These are phyloP conservation scores for Echinometra lucunter DNA, from an alignment of 53 echinoderm and acorn worm species.

Conservation along the genomic window DNA sequence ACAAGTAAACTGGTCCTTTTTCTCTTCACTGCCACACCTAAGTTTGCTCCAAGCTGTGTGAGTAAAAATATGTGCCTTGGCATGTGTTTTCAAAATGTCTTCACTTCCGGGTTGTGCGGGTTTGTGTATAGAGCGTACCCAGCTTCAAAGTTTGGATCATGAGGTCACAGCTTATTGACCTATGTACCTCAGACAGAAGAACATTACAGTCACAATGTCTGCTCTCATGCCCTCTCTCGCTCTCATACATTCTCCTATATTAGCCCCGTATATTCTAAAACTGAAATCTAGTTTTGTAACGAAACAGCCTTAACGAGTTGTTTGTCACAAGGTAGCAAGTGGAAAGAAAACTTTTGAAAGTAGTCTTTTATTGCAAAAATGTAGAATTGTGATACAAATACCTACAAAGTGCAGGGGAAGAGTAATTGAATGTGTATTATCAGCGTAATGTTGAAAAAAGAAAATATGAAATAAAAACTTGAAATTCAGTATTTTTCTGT, in stretches of 20 bases:
- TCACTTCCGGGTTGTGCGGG: slow-evolving; percentile 59
- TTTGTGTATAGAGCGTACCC: background rate
- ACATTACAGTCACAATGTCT: slow-evolving; percentile 38
- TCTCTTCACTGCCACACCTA: background rate
- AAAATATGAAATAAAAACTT: background rate
- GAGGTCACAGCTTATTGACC: slow-evolving; percentile 57
- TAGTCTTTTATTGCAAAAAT: background rate
- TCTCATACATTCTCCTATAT: background rate
- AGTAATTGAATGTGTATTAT: background rate
- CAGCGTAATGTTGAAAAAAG: background rate
- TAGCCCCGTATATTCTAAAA: background rate
- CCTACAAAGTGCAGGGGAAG: background rate
- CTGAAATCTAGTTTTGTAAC: background rate
- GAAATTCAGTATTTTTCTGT: background rate
- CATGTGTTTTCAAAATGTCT: slow-evolving; percentile 54
- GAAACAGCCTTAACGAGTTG: slow-evolving; percentile 21
- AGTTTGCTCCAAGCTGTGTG: background rate
- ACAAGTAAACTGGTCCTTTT: background rate
- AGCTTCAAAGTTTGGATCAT: slow-evolving; percentile 1
- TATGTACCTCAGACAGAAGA: slow-evolving; percentile 51
- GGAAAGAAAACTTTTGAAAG: slow-evolving; percentile 4
- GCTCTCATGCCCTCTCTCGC: background rate
- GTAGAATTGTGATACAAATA: background rate
- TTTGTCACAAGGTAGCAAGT: background rate
- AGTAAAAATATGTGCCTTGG: background rate